These are phyloP conservation scores for Malacoraja senta DNA, from an alignment of 2,797 vertebrate genomes.

Conservation along the genomic window DNA sequence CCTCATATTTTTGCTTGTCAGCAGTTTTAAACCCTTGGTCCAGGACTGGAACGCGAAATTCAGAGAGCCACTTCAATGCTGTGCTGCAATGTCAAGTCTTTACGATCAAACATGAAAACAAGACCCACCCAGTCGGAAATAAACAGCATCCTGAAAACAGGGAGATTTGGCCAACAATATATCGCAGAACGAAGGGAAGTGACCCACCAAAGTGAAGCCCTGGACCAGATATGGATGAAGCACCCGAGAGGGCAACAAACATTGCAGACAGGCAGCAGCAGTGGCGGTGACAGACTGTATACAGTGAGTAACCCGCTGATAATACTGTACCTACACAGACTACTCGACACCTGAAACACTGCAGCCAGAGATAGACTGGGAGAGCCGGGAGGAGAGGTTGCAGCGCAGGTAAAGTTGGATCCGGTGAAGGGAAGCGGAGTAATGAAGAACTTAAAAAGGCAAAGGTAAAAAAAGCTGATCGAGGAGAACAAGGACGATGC, in stretches of 20 bases:
- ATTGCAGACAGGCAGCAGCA: neutral
- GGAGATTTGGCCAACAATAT: neutral
- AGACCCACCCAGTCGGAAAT: neutral
- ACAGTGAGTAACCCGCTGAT: neutral
- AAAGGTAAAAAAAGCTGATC: neutral
- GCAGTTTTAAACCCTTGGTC: neutral
- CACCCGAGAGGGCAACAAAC: neutral
- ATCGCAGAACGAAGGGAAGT: too few relatives aligned
- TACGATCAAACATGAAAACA: neutral
- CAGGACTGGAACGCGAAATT: neutral
- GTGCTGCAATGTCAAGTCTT: neutral
- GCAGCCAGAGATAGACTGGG: neutral
- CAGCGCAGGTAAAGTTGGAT: neutral
- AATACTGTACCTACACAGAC: neutral
- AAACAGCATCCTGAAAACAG: neutral
- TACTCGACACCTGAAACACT: neutral
- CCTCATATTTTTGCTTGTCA: neutral
- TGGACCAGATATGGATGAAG: neutral
- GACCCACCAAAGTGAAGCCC: neutral
- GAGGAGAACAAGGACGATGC: too few relatives aligned
- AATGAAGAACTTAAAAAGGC: neutral
- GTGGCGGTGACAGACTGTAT: neutral
- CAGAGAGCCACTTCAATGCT: neutral
- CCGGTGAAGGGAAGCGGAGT: neutral
- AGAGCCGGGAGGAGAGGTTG: neutral